Evolutionary conservation across 2,113 vertebrate species (phyloP).

Genomic region (Girardinichthys multiradiatus): DNA sequence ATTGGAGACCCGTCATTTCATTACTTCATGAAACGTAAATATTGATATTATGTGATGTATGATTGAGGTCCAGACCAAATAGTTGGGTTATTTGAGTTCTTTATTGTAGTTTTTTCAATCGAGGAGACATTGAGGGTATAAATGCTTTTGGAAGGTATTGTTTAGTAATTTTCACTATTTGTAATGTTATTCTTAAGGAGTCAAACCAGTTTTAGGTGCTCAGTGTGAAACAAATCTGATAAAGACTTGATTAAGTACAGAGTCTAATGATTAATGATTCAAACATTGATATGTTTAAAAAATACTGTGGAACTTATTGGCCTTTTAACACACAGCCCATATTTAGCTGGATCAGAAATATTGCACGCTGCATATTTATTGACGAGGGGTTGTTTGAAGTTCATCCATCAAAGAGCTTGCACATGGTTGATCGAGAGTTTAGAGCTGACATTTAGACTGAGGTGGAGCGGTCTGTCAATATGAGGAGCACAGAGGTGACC

Average conservation of each 20-base stretch:
- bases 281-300: neutral
- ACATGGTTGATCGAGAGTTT: constrained; percentile 5
- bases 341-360: neutral
- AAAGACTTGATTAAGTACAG: neutral
- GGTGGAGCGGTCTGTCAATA: constrained; percentile 10
- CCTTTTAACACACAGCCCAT: neutral
- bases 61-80: too few relatives aligned
- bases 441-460: constrained; percentile 24
- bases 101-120: too few relatives aligned
- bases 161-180: too few relatives aligned
- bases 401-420: constrained; percentile 12
- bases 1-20: too few relatives aligned
- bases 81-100: too few relatives aligned
- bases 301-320: constrained; percentile 10
- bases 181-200: neutral
- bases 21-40: too few relatives aligned
- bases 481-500: constrained; percentile 7
- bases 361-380: constrained; percentile 12
- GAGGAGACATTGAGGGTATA: too few relatives aligned
- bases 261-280: neutral
- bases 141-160: too few relatives aligned
- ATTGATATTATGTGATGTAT: too few relatives aligned
- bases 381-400: constrained; percentile 1
- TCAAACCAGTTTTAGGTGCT: neutral
- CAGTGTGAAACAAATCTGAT: neutral